Evolutionary conservation across 2,888 invertebrate genomes (phyloP), one percentile per base, ranked within the genome.

Genomic region (Clunio marinus): DNA sequence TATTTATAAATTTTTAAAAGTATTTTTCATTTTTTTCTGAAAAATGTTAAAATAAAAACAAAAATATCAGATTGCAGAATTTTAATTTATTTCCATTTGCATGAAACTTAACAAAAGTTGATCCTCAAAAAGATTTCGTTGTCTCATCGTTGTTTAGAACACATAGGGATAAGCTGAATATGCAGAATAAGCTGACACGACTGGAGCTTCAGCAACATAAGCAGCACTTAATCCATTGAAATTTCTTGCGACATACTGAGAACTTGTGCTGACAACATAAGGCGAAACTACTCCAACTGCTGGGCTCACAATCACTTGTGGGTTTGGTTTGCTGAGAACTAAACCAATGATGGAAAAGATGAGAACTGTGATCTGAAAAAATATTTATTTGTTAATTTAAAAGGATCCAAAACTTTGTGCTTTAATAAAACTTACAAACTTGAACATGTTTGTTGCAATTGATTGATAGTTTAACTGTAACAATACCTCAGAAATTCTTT

Each of bases 181-280:
- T 32, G 35, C 35, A 32, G 74, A 73, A n/a, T n/a, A n/a, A n/a
- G n/a, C n/a, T 3, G 75, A 74, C n/a, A 76, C 74, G 8, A 77
- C 72, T 51, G 80, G 76, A 70, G 81, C 76, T n/a, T 71, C 71
- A 70, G 80, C 76, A 7, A 71, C 71, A 25, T 70, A 71, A 35
- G 72, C 73, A 45, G 78, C 75, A 17, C 83, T 83, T 15, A 84
- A 73, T 8, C 83, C 82, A 72, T 85, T 83, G 76, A 81, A 83
- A 72, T 83, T 83, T 70, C 83, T 79, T 4, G 83, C 81, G 72
- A 85, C 75, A 45, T 83, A 82, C 74, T 85, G 85, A 20, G 83
- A 84, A 74, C 84, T 85, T 2, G 84, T 82, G 0, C 84, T 83
- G 2, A 83, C 82, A 32, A 82, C 75, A 25, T 80, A 69, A 1